Base-by-base conservation (phyloP, 2,888 invertebrate genomes). In the Cabera pusaria region DNA sequence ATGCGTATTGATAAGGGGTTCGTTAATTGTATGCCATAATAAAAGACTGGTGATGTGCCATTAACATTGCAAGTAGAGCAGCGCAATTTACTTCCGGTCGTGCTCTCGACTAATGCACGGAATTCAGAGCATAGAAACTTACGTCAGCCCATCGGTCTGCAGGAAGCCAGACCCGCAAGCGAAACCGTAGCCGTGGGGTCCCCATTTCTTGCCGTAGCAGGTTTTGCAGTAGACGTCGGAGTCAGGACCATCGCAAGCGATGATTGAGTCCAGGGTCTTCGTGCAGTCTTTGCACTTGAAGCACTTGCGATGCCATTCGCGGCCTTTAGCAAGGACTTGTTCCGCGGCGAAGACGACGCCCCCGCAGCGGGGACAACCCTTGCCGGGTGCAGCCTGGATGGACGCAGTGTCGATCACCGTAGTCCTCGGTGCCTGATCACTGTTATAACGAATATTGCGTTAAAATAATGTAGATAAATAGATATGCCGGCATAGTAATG, bases 171-270 rank as follows among this genome's bases (percentile, higher is more conserved):
- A 97, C 44, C 98, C 98, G 72, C 96, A 96, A 51, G 97, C 98
- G 75, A 97, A 98, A 40, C 98, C 98, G 72, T 97, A 98, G 45
- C 97, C 97, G 79, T 98, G 98, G 33, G 98, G 98, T 64, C 98
- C 98, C 94, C 96, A 98, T 83, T 97, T 98, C 90, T 98, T 97
- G 67, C 98, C 98, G 80, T 99, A 98, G 87, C 98, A 99, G 68
- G 96, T 96, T 87, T 97, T 98, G 90, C 98, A 98, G 87, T 97
- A 98, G 48, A 98, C 94, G 59, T 97, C 96, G 48, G 92, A 92
- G 66, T 98, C 96, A 33, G 98, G 98, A 25, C 96, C 97, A 72
- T 98, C 98, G 71, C 97, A 97, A 58, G 97, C 97, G 65, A 96
- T 97, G 74, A 97, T 97, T 31, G 98, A 98, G 77, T 98, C 98